Evolutionary conservation across 2,888 invertebrate species (phyloP), one percentile per base, ranked within the genome.

Genomic region (Ornithoptera alexandrae): DNA sequence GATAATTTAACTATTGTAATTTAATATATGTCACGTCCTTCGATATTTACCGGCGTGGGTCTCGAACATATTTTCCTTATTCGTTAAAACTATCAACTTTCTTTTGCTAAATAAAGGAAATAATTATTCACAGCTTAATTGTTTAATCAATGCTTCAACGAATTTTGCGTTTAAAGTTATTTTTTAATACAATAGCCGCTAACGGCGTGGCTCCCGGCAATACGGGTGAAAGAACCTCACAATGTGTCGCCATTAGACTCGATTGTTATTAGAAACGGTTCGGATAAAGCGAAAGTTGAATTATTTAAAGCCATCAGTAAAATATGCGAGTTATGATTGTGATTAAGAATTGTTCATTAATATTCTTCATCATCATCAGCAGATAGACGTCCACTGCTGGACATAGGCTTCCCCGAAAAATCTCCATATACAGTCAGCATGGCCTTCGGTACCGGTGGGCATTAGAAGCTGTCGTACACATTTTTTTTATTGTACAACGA

Each of bases 261-360:
- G n/a, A 63, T 70, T 67, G 63, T 67, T 70, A 70, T 63, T 57
- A 60, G 36, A 10, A 22, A 39, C 63, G 58, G 3, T 67, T 59
- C 53, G 24, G 8, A 59, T 59, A 46, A 63, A 62, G 70, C 60
- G 67, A 70, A 70, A 70, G 70, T 67, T 30, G 22, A 69, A 30
- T 60, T 64, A 39, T 53, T 64, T 64, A 20, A 36, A 64, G 36
- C n/a, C 63, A 61, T 59, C 15, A 56, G 53, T 24, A 56, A 62
- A 61, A 53, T 24, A 62, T 10, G 42, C 46, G 22, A n/a, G 65
- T 58, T 69, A 65, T 46, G 62, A 12, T 50, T 22, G 22, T 30
- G 65, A 57, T 57, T 62, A 65, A 62, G 58, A 62, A 68, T 68
- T 7, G 63, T 62, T 57, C 24, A 65, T 69, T 65, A 62, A 57